These are phyloP conservation scores for Zoanthus gigantus DNA, from an alignment of 92 coral and sea anemone species.

Conservation along the genomic window DNA sequence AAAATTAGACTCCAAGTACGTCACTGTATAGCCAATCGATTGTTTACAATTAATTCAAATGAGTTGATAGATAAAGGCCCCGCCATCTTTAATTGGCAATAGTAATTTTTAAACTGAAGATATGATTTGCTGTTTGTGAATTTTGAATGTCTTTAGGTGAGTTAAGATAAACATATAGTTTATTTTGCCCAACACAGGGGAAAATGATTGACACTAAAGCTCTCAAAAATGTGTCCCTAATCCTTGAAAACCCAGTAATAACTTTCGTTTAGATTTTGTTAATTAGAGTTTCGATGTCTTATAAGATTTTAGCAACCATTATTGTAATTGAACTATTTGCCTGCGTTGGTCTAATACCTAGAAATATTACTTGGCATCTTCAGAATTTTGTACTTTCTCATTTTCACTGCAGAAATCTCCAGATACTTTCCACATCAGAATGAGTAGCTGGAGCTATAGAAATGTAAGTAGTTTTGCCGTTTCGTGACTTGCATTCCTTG, in stretches of 20 bases:
- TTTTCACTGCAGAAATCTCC: background rate
- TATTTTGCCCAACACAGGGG: background rate
- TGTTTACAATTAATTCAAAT: background rate
- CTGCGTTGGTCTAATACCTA: slow-evolving; percentile 9
- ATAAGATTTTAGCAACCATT: background rate
- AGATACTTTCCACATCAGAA: background rate
- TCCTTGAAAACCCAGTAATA: slow-evolving; percentile 26
- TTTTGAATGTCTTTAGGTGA: background rate
- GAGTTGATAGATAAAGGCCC: background rate
- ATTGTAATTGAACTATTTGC: background rate
- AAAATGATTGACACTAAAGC: slow-evolving; percentile 35
- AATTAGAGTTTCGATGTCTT: slow-evolving; percentile 32
- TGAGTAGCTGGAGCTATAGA: slow-evolving; percentile 32
- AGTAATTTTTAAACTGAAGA: background rate
- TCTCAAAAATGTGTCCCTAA: slow-evolving; percentile 16
- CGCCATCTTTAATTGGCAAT: background rate
- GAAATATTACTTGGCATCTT: background rate
- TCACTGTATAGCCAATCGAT: background rate
- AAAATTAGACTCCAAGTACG: background rate
- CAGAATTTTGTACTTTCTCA: background rate
- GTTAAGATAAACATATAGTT: background rate
- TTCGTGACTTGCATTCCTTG: background rate
- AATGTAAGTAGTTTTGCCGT: slow-evolving; percentile 16
- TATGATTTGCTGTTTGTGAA: background rate
- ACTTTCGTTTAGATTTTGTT: slow-evolving; percentile 30